Base-by-base conservation (phyloP, 2,888 invertebrate genomes). In the Dolichopus griseipennis region DNA sequence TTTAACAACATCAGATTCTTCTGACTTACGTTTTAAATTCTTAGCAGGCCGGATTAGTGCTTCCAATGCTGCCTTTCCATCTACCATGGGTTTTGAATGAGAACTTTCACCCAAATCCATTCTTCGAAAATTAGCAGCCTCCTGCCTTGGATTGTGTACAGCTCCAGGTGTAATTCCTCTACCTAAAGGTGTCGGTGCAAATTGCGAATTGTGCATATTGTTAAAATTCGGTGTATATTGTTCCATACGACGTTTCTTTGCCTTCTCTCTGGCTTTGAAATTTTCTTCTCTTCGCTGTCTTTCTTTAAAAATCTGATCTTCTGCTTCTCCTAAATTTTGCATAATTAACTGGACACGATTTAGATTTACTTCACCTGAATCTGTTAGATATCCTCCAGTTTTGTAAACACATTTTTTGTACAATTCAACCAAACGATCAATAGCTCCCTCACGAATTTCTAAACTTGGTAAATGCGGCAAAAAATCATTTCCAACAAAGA, bases 401-500 rank as follows among this genome's bases (percentile, higher is more conserved):
- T 91, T 94, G 77, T 93, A 93, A 15, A 97, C 95, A 73, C 92
- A 89, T 77, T 92, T 91, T 83, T 99, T 99, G 79, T 99, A 99
- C 70, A 99, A 83, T 73, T 86, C 89, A 8, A 99, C 90, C 21
- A 99, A 86, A 67, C 97, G 84, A 81, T 99, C 98, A 65, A 99
- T 97, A 0, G 99, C 97, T 0, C 92, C 93, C 83, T 98, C 97
- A 65, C 97, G 85, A 76, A 99, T 99, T 85, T 99, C 98, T 74
- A 99, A 83, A 66, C 97, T 97, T 6, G 99, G 99, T 72, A 99
- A 84, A 84, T 99, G 99, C 0, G 99, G 99, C 75, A 99, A 81
- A 79, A 99, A 99, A 83, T 99, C 99, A 78, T 99, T 99, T 65
- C 99, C 99, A 67, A 98, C 97, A 82, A 99, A 99, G 84, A 99